Conservation (phyloP, 2,888 invertebrate genomes). For the Troides helena region DNA sequence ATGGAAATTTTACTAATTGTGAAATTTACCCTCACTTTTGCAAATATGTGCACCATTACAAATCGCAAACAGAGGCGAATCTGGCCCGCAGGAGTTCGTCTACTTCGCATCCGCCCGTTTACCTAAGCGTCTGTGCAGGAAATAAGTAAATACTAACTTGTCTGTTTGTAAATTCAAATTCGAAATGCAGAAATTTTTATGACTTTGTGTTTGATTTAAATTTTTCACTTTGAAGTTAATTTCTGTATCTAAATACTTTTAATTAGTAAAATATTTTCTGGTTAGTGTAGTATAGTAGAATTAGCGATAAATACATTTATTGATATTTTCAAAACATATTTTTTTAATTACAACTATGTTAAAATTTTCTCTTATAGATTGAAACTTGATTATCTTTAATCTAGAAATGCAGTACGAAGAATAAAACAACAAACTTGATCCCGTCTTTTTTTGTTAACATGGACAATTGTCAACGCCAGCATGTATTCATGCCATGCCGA, state of each 20-base stretch:
- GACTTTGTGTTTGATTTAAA: not conserved
- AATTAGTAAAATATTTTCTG: too few species aligned
- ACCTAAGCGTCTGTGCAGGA: not conserved
- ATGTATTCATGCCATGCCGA: conserved; percentile 15
- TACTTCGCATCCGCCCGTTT: not conserved
- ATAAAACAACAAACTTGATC: conserved; percentile 4
- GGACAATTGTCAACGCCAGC: conserved; percentile 10
- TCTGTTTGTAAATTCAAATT: not conserved
- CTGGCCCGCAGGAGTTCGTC: not conserved
- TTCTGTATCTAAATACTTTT: too few species aligned
- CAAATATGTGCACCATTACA: conserved; percentile 1
- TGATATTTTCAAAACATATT: too few species aligned
- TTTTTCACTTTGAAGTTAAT: not conserved
- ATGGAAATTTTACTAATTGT: not conserved
- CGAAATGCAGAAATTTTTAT: not conserved
- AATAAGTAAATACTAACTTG: conserved; percentile 1
- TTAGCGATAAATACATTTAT: too few species aligned
- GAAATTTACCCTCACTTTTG: not conserved
- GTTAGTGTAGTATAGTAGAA: too few species aligned
- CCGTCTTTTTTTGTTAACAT: conserved; percentile 7
- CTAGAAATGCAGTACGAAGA: not conserved
- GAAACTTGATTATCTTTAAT: conserved; percentile 4
- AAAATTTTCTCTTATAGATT: too few species aligned
- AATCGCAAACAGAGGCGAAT: not conserved
- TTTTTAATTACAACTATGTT: too few species aligned